These are phyloP conservation scores for Brachyrhaphis roseni DNA, from an alignment of 2,797 vertebrate genomes.

Conservation along the genomic window DNA sequence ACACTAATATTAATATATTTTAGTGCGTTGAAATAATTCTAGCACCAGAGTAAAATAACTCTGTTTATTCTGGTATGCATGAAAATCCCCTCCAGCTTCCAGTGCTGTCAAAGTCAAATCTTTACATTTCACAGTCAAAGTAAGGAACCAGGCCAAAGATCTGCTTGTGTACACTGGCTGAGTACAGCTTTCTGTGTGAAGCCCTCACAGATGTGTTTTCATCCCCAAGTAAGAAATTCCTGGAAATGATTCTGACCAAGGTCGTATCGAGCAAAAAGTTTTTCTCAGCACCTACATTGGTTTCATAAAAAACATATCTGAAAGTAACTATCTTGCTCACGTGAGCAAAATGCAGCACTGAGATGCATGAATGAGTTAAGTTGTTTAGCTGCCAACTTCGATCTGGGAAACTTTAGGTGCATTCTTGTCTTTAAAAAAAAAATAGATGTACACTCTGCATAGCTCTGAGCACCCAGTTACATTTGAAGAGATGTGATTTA, in stretches of 20 bases:
- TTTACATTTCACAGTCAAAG: slow-evolving; percentile 48
- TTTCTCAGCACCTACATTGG: slow-evolving; percentile 14
- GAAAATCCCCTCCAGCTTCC: slow-evolving; percentile 48
- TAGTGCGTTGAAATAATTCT: slow-evolving; percentile 45
- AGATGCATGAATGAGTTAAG: slow-evolving; percentile 36
- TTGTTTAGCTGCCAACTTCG: slow-evolving; percentile 43
- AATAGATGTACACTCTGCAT: slow-evolving; percentile 24
- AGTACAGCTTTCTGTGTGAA: slow-evolving; percentile 18
- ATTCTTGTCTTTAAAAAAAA: slow-evolving; percentile 46
- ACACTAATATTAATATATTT: slow-evolving; percentile 7
- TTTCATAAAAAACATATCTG: slow-evolving; percentile 22
- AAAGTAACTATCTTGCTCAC: slow-evolving; percentile 40
- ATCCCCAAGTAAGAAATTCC: slow-evolving; percentile 8
- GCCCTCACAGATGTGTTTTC: slow-evolving; percentile 23
- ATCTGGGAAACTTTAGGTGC: slow-evolving; percentile 27
- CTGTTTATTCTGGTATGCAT: slow-evolving; percentile 47
- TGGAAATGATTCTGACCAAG: slow-evolving; percentile 30
- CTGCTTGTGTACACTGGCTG: slow-evolving; percentile 29
- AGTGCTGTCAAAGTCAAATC: slow-evolving; percentile 59
- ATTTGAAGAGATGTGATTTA: slow-evolving; percentile 15
- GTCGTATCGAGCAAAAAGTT: slow-evolving; percentile 4
- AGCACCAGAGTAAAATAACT: slow-evolving; percentile 38
- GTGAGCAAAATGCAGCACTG: slow-evolving; percentile 54
- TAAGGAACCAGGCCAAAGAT: slow-evolving; percentile 35
- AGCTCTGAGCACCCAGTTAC: slow-evolving; percentile 44